Percentiles rank a stretch among this genome's conserved stretches.
These are phyloP conservation scores for Dione juno DNA, from an alignment of 2,888 invertebrate genomes.

Conservation along the genomic window DNA sequence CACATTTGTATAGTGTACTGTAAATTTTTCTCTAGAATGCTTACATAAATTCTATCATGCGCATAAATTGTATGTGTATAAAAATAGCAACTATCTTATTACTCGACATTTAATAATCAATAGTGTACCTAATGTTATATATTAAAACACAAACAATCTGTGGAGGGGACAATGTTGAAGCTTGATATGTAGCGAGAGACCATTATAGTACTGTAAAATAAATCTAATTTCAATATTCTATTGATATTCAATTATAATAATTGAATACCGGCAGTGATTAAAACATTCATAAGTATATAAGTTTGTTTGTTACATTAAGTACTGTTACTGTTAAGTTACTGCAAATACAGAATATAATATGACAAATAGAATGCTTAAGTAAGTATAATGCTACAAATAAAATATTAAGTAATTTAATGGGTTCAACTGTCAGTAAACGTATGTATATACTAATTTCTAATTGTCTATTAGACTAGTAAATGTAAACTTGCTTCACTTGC, in stretches of 20 bases:
- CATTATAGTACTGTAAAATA: conserved; percentile 12
- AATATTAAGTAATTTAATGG: background rate
- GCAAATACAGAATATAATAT: background rate
- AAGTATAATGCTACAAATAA: background rate
- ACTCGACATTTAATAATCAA: background rate
- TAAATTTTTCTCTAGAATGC: conserved; percentile 5
- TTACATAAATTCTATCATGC: background rate
- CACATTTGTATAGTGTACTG: background rate
- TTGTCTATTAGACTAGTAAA: conserved; percentile 13
- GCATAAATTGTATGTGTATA: background rate
- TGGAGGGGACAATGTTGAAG: conserved; percentile 9
- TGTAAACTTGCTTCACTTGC: background rate
- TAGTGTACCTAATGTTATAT: background rate
- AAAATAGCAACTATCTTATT: background rate
- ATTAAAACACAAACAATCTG: conserved; percentile 3
- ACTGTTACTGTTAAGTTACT: background rate
- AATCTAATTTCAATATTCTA: background rate
- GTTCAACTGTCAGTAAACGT: background rate
- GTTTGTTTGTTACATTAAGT: background rate
- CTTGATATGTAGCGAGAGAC: background rate
- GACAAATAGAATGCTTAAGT: conserved; percentile 4
- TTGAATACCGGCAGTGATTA: conserved; percentile 5
- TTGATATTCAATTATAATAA: background rate
- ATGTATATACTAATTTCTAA: background rate
- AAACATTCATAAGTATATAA: conserved; percentile 12